These are phyloP conservation scores for Dipodomys spectabilis DNA, from an alignment of 2,113 vertebrate species.

Conservation along the genomic window DNA sequence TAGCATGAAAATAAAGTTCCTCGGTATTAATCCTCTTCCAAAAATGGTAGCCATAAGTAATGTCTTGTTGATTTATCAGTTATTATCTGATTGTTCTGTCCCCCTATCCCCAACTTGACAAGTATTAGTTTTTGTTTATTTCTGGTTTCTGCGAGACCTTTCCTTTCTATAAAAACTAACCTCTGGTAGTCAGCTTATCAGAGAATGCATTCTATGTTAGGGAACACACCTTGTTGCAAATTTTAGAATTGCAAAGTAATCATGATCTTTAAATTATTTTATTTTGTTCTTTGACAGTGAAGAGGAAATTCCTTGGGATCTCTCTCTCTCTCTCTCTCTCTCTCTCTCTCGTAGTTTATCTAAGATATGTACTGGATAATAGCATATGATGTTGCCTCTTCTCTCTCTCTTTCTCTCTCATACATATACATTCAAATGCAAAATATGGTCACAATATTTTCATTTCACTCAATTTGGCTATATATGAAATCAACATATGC, in stretches of 20 bases:
- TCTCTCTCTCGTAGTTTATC: neutral
- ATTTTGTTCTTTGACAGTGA: neutral
- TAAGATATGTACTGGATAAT: neutral
- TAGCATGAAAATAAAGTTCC: neutral
- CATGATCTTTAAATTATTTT: neutral
- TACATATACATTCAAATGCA: neutral
- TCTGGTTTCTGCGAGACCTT: neutral
- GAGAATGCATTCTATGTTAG: neutral
- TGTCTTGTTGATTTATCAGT: neutral
- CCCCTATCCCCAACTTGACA: neutral
- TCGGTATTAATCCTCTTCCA: neutral
- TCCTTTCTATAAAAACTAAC: neutral
- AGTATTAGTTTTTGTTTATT: neutral
- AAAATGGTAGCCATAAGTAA: neutral
- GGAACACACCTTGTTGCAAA: neutral
- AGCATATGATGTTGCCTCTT: neutral
- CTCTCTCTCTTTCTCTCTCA: neutral
- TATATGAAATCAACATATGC: neutral
- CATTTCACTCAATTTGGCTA: neutral
- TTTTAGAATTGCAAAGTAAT: neutral
- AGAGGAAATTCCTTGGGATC: neutral
- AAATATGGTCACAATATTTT: slow-evolving; percentile 16
- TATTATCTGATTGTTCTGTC: neutral
- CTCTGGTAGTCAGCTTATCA: neutral
- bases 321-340: too few relatives aligned